Base-by-base conservation (phyloP, 2,888 invertebrate genomes). In the Catotricha subobsoleta region DNA sequence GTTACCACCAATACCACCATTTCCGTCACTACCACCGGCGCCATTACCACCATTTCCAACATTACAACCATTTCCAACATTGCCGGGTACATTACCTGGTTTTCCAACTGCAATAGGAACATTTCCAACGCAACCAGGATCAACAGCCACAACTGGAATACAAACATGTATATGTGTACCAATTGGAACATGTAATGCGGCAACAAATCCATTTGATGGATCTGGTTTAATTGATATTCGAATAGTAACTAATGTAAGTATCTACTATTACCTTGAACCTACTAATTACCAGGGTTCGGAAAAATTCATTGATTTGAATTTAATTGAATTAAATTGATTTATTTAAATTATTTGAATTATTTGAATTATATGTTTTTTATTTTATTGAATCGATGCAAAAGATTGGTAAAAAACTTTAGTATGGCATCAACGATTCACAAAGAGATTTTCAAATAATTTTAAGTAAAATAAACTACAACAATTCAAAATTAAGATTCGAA, bases 171-270 rank as follows among this genome's bases (percentile, higher is more conserved):
- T 54, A 7, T 62, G 62, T 45, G 60, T 61, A 12, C 61, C 62
- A 1, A 43, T 56, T 1, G 60, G 59, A 7, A 55, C 56, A 6
- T 62, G 62, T 40, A 31, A 16, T 3, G 50, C 55, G 13, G 23
- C 30, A 6, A 23, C 10, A 33, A 21, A 33, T 20, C 25, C 60
- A 6, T 60, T 60, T 15, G 63, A 64, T 49, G 74, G 72, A 19
- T 67, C 66, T 43, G 73, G 73, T 15, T 57, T 69, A 54, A 67
- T 74, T 37, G 74, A 74, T 49, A 61, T 74, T 47, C 66, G 74
- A 46, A 74, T 74, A 38, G 74, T 74, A 0, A 68, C 67, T 43
- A 70, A 65, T 47, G 73, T 73, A 61, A 18, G 10, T 15, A 34
- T n/a, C n/a, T n/a, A n/a, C n/a, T n/a, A 7, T 23, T 23, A 9